Conservation (phyloP, 2,888 invertebrate genomes). For the Ferrisia virgata region DNA sequence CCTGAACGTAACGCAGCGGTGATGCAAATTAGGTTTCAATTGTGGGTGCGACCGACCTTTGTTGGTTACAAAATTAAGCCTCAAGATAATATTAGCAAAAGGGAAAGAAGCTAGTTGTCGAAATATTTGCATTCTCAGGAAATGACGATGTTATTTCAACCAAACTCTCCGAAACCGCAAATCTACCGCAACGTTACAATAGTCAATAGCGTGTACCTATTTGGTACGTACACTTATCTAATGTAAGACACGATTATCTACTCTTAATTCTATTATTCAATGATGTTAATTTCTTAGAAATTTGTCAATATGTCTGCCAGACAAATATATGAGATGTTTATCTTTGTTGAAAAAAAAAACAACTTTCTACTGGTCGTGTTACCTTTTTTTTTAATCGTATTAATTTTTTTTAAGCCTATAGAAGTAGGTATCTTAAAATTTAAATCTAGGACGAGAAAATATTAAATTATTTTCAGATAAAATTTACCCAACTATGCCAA, state of each 20-base stretch:
- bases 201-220: background rate
- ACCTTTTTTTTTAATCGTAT: too few relatives aligned
- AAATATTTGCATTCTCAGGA: conserved; percentile 25
- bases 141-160: conserved; percentile 15
- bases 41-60: conserved; percentile 19
- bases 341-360: background rate
- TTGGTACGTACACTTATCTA: background rate
- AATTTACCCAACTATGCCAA: too few relatives aligned
- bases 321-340: background rate
- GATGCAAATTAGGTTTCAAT: conserved; percentile 18
- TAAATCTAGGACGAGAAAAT: too few relatives aligned
- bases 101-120: background rate
- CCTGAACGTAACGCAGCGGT: background rate
- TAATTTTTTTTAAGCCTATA: too few relatives aligned
- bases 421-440: too few relatives aligned
- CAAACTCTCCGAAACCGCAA: conserved; percentile 5
- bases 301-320: background rate
- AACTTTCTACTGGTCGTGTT: background rate
- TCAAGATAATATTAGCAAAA: background rate
- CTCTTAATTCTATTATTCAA: background rate
- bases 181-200: background rate
- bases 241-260: background rate
- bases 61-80: background rate
- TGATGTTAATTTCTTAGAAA: background rate
- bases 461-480: too few relatives aligned